Evolutionary conservation across 2,797 vertebrate species (phyloP), one percentile per base, ranked within the genome.

Genomic region (Schizopygopsis malacanthus): DNA sequence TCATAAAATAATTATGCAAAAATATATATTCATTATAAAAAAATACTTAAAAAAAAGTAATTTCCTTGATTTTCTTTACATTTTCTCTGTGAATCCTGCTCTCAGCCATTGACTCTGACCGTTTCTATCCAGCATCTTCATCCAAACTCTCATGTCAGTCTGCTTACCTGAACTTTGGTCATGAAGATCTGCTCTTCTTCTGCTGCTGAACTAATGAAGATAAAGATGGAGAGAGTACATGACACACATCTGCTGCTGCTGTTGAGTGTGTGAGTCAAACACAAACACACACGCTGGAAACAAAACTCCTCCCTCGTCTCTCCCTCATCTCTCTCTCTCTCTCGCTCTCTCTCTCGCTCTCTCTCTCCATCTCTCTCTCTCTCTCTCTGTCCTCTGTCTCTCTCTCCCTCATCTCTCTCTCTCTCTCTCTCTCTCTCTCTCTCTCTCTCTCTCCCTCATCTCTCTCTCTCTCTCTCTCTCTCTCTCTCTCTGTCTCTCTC

Each of bases 161-260:
- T 3, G 43, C 81, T 82, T 82, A 82, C 81, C 81, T 56, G 25
- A 4, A 43, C 22, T 70, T 18, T 72, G 52, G 69, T 82, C 81
- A 52, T 82, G 69, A 70, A 82, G 59, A 63, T 28, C n/a, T 7
- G n/a, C 77, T 61, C 28, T 6, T 9, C 54, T 61, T 25, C 52
- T 59, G 76, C 76, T 59, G 52, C 76, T 16, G 76, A 25, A n/a
- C 7, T 41, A 4, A 20, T 56, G n/a, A 41, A 70, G 22, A 81
- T n/a, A 63, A 3, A 71, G 80, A 82, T 20, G n/a, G 67, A 70
- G 5, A 47, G 41, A 47, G 81, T 72, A 33, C 72, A 41, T 18
- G 22, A 59, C 76, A 78, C 76, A 59, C 54, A 59, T 78, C 52
- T 78, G 81, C 52, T 20, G 39, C 56, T 63, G 75, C 52, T 39